Base-by-base conservation (phyloP, 1,140 invertebrate genomes). In the Probaryconus sp. region DNA sequence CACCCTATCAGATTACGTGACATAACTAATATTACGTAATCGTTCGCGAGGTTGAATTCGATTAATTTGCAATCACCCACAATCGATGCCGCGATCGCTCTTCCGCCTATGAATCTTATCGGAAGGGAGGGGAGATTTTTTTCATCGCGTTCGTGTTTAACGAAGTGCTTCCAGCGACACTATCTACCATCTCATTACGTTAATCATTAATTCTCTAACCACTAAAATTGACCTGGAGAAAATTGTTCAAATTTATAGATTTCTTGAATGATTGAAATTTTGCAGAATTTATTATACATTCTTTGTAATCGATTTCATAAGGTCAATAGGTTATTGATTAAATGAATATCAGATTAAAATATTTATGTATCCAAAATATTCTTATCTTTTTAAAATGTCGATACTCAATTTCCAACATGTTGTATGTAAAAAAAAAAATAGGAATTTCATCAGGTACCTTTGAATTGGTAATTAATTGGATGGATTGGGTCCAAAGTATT, bases 61-160 rank as follows among this genome's bases (percentile, higher is more conserved):
- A 74, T 74, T 74, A 74, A 74, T 74, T 68, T 58, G 63, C 63
- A 58, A 74, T 74, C 71, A 58, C 21, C 55, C 24, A 55, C 55
- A 55, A 73, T 73, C 70, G 40, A 53, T 55, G 58, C 42, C 58
- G 48, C 64, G 63, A 68, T 68, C 64, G 51, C 16, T 68, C 63
- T 74, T 68, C 64, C 71, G 71, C 58, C 71, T 74, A 63, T 67
- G 61, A 74, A 63, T 73, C 70, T 72, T 33, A 53, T 65, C 10
- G 31, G 35, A 28, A 31, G 61, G 63, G 13, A n/a, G 14, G 13
- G 11, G 18, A 11, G 16, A 10, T 16, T 5, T 47, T 65, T 65
- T 65, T 67, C 51, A 50, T 51, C 14, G 50, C 43, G 17, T n/a
- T 17, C 10, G 40, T 13, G 7, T 55, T 67, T 67, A 73, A 67